Evolutionary conservation across 2,888 invertebrate species (phyloP), one percentile per base, ranked within the genome.

Genomic region (Oligia strigilis): DNA sequence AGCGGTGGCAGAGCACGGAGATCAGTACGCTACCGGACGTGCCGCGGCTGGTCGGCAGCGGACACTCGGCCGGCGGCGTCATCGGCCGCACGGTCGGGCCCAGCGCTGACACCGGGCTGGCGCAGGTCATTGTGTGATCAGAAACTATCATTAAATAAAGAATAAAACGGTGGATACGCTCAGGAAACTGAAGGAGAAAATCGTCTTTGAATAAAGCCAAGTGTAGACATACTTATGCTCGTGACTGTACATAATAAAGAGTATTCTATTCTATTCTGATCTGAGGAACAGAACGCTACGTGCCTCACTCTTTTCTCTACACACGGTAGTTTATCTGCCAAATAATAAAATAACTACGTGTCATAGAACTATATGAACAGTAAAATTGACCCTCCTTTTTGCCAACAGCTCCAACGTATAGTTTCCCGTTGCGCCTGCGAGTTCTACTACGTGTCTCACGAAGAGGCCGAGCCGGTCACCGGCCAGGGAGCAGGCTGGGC

Each of bases 351-450:
- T 17, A 17, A 52, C 17, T 17, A 17, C 14, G 5, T 17, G 4
- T 13, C 4, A 49, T 4, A 4, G 14, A 14, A 49, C 17, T 4
- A 5, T 52, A 17, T 17, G 52, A 17, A 52, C 19, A 8, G 19
- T 58, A 23, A 58, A 58, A n/a, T 23, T 11, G 0, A 58, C 23
- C 23, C 19, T 40, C 1, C 0, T n/a, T 11, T 58, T 72, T 11
- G 2, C 11, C 4, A 58, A 19, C 96, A 99, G 97, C 96, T 99
- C 40, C 99, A 99, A 97, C 97, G 99, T 78, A 99, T 99, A 88
- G 99, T 99, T 23, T 99, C 99, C 0, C 97, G 99, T 3, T 99
- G 99, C 96, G 99, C 99, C 92, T 99, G 99, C 96, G 99, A 99
- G 97, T 99, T 99, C 96, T 99, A 99, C 97, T 99, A 99, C 94